These are phyloP conservation scores for Brachionus angularis DNA, from an alignment of 1,140 invertebrate genomes.

Conservation along the genomic window DNA sequence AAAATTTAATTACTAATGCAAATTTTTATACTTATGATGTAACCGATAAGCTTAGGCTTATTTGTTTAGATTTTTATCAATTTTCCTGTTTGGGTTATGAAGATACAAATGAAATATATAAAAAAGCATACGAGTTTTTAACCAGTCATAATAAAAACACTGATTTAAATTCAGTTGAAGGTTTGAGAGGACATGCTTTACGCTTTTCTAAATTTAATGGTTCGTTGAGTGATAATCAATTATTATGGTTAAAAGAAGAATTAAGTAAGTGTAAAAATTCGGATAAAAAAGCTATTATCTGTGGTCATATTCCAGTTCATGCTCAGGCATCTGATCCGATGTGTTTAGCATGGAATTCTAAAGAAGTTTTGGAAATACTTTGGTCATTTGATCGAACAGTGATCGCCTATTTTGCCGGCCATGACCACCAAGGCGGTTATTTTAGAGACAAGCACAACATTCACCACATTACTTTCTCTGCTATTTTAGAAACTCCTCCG, in stretches of 20 bases:
- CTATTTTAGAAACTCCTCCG: slow-evolving; percentile 51
- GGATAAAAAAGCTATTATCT: slow-evolving; percentile 48
- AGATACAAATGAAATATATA: slow-evolving; percentile 44
- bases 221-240: slow-evolving; percentile 50
- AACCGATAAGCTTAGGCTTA: slow-evolving; percentile 21
- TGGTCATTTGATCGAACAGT: slow-evolving; percentile 48
- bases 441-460: slow-evolving; percentile 50
- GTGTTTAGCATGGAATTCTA: slow-evolving; percentile 53
- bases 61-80: slow-evolving; percentile 54
- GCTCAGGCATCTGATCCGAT: slow-evolving; percentile 46
- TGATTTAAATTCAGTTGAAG: slow-evolving; percentile 49
- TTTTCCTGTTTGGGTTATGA: slow-evolving; percentile 51
- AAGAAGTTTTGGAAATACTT: slow-evolving; percentile 50
- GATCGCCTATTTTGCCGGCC: slow-evolving; percentile 51
- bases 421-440: slow-evolving; percentile 52
- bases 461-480: slow-evolving; percentile 51
- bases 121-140: slow-evolving; percentile 47
- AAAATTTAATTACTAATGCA: background rate
- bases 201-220: slow-evolving; percentile 56
- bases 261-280: slow-evolving; percentile 47
- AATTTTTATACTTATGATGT: slow-evolving; percentile 37
- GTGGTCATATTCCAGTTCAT: slow-evolving; percentile 51
- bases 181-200: slow-evolving; percentile 48
- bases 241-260: slow-evolving; percentile 51
- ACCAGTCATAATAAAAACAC: slow-evolving; percentile 49